Percentiles rank a stretch among this genome's conserved stretches.
Evolutionary conservation across 1,140 invertebrate species (phyloP).

Genomic region (Cydia pomonella): DNA sequence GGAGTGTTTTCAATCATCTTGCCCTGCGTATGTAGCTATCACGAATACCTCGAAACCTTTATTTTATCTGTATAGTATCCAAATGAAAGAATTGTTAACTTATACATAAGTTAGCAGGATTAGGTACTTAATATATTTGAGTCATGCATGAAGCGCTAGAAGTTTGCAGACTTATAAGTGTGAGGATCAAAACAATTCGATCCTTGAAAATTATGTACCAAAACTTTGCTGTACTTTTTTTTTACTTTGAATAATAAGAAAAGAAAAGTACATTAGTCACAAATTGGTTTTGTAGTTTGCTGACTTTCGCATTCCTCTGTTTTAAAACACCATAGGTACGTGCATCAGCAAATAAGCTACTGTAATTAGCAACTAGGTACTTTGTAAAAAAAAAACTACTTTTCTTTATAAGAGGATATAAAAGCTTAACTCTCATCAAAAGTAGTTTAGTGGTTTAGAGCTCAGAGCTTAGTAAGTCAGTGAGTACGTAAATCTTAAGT

Average conservation of each 20-base stretch:
- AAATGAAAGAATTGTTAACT: neutral
- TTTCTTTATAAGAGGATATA: neutral
- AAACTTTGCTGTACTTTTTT: conserved; percentile 10
- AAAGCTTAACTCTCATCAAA: neutral
- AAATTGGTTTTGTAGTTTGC: too few relatives aligned
- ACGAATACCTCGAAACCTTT: too few relatives aligned
- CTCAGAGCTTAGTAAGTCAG: neutral
- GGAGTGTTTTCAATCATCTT: too few relatives aligned
- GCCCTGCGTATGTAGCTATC: too few relatives aligned
- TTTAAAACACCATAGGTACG: too few relatives aligned
- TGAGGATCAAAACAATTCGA: conserved; percentile 2
- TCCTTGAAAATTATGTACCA: conserved; percentile 7
- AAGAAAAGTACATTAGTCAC: too few relatives aligned
- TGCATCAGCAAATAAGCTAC: neutral
- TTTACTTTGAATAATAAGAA: too few relatives aligned
- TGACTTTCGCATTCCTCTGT: too few relatives aligned
- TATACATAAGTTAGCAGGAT: neutral
- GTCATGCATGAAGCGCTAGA: conserved; percentile 18
- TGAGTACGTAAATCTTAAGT: conserved; percentile 19
- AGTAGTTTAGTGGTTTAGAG: neutral
- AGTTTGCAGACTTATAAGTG: neutral
- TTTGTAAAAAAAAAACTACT: neutral
- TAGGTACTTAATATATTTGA: neutral
- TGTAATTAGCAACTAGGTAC: neutral
- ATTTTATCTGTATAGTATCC: neutral